These are phyloP conservation scores for Scarus forsteni DNA, from an alignment of 2,797 vertebrate genomes.

Conservation along the genomic window DNA sequence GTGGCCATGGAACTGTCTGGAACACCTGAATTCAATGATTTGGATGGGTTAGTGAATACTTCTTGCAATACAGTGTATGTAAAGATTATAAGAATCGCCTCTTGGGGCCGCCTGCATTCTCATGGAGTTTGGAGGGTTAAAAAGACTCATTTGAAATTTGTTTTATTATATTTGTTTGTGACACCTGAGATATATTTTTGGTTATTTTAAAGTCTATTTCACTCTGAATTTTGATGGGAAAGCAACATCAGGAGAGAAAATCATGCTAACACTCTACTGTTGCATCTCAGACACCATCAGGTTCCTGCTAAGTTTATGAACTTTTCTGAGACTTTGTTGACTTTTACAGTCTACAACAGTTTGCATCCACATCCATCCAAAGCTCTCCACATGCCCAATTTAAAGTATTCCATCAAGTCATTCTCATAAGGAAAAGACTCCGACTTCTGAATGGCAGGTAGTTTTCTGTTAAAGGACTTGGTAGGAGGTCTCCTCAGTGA, in stretches of 20 bases:
- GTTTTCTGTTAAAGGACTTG: constrained; percentile 41
- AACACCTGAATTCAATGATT: too few relatives aligned
- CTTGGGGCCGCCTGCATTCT: too few relatives aligned
- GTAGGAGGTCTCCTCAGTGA: constrained; percentile 5
- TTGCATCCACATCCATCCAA: constrained; percentile 13
- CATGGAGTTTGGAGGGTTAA: too few relatives aligned
- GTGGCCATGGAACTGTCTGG: too few relatives aligned
- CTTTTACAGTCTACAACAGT: constrained; percentile 12
- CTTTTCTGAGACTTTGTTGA: constrained; percentile 27
- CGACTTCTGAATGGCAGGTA: constrained; percentile 16
- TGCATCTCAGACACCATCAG: not conserved
- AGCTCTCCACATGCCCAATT: constrained; percentile 47
- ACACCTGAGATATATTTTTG: too few relatives aligned
- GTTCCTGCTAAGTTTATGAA: constrained; percentile 15
- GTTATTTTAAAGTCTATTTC: too few relatives aligned
- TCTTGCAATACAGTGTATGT: too few relatives aligned
- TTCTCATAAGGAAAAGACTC: constrained; percentile 27
- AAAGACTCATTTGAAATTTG: too few relatives aligned
- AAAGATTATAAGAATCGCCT: too few relatives aligned
- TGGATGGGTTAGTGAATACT: too few relatives aligned
- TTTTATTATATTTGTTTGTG: too few relatives aligned
- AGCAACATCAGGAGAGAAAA: not conserved
- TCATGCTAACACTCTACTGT: not conserved
- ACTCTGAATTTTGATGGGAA: not conserved
- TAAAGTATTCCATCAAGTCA: constrained; percentile 4